phyloP scores from a whole-genome alignment of 2,113 vertebrate species.

The Zosterops japonicus region DNA sequence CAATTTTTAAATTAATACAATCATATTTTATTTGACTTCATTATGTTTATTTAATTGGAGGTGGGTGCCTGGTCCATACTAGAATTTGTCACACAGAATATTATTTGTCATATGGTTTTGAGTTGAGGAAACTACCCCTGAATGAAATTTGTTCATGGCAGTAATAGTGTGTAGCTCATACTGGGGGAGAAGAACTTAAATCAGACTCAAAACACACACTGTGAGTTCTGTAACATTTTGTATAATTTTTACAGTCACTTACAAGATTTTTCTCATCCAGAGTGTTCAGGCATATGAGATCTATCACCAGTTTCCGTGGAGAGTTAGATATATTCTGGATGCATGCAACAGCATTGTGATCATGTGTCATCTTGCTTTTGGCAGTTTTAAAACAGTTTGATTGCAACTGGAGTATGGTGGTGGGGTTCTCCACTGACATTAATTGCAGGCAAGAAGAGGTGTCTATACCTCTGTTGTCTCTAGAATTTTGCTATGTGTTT shows the following conservation, averaged over 20 bases:
- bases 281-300: background rate
- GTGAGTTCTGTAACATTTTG: background rate
- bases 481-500: background rate
- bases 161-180: background rate
- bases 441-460: background rate
- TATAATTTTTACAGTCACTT: background rate
- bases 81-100: background rate
- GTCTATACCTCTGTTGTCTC: background rate
- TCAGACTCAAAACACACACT: background rate
- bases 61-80: background rate
- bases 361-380: background rate
- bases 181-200: background rate
- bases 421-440: background rate
- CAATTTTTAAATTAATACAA: background rate
- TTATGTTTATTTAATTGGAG: background rate
- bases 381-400: background rate
- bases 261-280: background rate
- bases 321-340: background rate
- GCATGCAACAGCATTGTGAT: accelerated
- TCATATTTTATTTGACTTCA: background rate
- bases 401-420: background rate
- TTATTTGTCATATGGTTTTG: background rate
- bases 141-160: background rate
- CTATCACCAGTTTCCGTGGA: background rate
- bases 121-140: background rate